Evolutionary conservation across 30 jellyfish, hydroid and myxozoan genomes (phyloP), one percentile per base, ranked within the genome.

Genomic region (Clytia hemisphaerica): DNA sequence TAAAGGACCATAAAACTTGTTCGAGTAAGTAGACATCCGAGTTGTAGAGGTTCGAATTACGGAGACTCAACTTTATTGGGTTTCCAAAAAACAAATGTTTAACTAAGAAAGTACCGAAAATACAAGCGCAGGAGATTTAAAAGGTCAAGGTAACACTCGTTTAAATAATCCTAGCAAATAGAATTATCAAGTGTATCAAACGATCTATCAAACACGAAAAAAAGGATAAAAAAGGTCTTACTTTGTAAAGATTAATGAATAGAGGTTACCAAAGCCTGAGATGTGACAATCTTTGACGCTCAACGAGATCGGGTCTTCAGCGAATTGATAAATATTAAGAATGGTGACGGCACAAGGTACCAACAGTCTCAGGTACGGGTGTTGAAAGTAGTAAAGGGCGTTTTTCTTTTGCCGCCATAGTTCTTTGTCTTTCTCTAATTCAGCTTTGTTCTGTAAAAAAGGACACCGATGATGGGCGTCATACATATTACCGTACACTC

Each of bases 291-390:
- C 21, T 9, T 63, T 61, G 10, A 61, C 75, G 36, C 75, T 61
- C 65, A 29, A 64, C 61, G 75, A 21, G 6, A 61, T 25, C 7
- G 75, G 75, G 24, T 61, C 75, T 37, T 61, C 75, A 22, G 61
- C 75, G 28, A 61, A 61, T 12, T 29, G 5, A 25, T 61, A 61
- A 34, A 61, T 15, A 37, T 61, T 61, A 0, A 61, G 35, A 4
- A 61, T 4, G 22, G 29, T 61, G 15, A 61, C 75, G 6, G 75
- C 36, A 19, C 63, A 34, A 9, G 75, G 65, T 9, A 37, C 36
- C 28, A 61, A 34, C 6, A 61, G 64, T 15, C 75, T 63, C 72
- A 61, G 64, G 75, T 61, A 4, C 5, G 75, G 75, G 29, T 61
- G 75, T 21, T 37, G 75, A 14, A 61, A 61, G 62, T 61, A 61